phyloP scores from a whole-genome alignment of 2,888 invertebrate genomes.

The Aquatica leii region DNA sequence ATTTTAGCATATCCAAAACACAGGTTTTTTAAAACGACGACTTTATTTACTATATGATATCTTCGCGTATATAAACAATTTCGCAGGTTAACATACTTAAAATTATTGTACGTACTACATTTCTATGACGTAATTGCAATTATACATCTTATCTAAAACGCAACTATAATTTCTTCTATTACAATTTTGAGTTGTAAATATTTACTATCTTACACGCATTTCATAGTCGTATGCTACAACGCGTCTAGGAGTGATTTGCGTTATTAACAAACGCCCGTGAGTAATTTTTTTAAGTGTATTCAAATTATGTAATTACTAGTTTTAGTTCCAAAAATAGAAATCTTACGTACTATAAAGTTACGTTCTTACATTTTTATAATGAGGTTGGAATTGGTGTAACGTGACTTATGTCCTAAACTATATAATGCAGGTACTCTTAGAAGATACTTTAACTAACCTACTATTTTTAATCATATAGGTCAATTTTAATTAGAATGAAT shows the following conservation, averaged over 20 bases:
- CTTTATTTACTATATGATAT: background rate
- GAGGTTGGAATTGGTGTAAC: background rate
- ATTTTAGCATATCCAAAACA: constrained; percentile 28
- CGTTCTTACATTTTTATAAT: background rate
- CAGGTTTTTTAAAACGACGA: constrained; percentile 21
- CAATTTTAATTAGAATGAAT: constrained; percentile 1
- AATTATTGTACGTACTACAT: background rate
- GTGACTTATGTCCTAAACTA: background rate
- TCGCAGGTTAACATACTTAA: background rate
- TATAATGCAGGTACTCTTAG: background rate
- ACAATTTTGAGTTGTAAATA: too few species aligned
- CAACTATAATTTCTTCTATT: too few species aligned
- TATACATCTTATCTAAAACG: too few species aligned
- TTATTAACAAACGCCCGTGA: background rate
- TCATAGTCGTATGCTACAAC: too few species aligned
- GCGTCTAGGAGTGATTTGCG: too few species aligned
- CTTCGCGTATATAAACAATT: background rate
- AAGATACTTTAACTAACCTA: background rate
- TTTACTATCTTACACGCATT: too few species aligned
- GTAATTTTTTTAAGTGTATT: background rate
- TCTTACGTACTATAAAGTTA: too few species aligned
- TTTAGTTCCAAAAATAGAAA: constrained; percentile 4
- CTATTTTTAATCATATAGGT: constrained; percentile 1
- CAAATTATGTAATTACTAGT: background rate
- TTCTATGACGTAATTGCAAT: too few species aligned